Conservation (phyloP, 2,797 vertebrate species). For the Enteromius unitaeniatus region DNA sequence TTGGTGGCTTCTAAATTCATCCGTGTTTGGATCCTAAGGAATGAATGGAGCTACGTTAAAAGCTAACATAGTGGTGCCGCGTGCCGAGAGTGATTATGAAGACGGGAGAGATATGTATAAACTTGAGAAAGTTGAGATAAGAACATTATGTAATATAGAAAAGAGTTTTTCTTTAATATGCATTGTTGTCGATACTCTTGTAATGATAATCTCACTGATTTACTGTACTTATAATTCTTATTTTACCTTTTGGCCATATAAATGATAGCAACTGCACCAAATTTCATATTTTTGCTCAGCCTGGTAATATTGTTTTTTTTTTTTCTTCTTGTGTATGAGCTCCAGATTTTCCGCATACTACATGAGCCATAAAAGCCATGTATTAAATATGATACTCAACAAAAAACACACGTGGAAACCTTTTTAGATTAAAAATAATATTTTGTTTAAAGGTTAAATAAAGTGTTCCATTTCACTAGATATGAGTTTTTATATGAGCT, state of each 20-base stretch:
- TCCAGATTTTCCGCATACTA: background rate
- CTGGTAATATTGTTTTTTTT: background rate
- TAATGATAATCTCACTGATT: background rate
- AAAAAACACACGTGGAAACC: background rate
- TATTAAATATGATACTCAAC: background rate
- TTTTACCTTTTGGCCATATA: background rate
- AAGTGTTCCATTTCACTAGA: background rate
- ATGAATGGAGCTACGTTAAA: too few species aligned
- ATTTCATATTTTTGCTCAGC: background rate
- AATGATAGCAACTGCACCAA: background rate
- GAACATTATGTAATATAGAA: too few species aligned
- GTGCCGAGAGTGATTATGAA: too few species aligned
- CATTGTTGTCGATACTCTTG: background rate
- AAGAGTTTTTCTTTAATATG: background rate
- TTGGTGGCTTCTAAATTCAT: too few species aligned
- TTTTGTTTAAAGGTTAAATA: background rate
- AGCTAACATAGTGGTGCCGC: too few species aligned
- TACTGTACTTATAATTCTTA: background rate
- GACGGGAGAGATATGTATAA: too few species aligned
- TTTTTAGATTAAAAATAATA: background rate
- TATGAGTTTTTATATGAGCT: background rate
- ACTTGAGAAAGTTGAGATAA: too few species aligned
- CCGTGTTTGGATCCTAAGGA: too few species aligned
- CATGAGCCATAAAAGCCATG: background rate
- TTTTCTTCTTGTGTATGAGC: background rate